Evolutionary conservation across 2,113 vertebrate genomes (phyloP), one percentile per base, ranked within the genome.

Genomic region (Cyanoderma ruficeps): DNA sequence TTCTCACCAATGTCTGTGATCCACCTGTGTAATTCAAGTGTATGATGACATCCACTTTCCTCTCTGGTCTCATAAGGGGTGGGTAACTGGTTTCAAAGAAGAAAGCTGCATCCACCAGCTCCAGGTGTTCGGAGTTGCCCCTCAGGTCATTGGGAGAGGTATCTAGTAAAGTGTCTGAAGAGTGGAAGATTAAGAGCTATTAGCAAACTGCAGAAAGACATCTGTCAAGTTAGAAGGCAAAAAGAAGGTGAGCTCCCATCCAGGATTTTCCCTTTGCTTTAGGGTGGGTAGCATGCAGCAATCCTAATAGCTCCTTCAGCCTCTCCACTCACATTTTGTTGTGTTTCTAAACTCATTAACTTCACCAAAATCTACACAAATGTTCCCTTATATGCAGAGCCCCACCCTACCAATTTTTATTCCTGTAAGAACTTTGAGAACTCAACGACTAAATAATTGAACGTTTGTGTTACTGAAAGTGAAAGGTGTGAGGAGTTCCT

Each of bases 41-140:
- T 79, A 98, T 97, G 84, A 98, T 98, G 90, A 98, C 93, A 3
- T 98, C 98, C 17, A 94, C 96, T 87, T 98, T 98, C 57, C 98
- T 71, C 74, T 98, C 98, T 4, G 97, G 95, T 90, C 97, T 97
- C 83, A 98, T 89, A 61, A 98, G 96, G 19, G 98, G 98, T 2
- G 98, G 98, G 31, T 88, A 98, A 87, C 98, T 98, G 52, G 98
- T 98, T 96, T 98, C 98, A 95, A 98, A 95, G 53, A 98, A 98
- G 86, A 98, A 98, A 5, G 98, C 98, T 2, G 98, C 97, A 79
- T 98, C 98, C 91, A 98, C 96, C 70, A 98, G 71, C 85, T 97
- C 97, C 92, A 98, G 47, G 74, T 98, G 97, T 10, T 97, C 98
- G 0, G 79, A 91, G 11, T 97, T 93, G 37, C 78, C 83, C 22